Conservation (phyloP, 2,888 invertebrate species). For the Lasioglossum zephyrum region DNA sequence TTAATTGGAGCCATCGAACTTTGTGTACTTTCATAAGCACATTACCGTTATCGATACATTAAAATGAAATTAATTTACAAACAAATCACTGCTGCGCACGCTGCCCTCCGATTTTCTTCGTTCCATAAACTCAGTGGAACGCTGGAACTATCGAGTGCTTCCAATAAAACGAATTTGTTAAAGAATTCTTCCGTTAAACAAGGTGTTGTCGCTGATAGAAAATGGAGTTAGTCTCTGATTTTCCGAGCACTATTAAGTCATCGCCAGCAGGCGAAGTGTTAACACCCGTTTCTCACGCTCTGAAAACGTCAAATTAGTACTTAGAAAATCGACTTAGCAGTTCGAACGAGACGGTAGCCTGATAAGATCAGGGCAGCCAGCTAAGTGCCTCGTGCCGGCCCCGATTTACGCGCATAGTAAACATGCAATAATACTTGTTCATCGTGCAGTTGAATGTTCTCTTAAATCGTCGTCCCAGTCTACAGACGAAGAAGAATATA, state of each 20-base stretch:
- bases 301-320: background rate
- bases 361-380: background rate
- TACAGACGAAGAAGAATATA: background rate
- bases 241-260: background rate
- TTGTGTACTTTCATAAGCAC: background rate
- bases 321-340: background rate
- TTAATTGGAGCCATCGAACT: background rate
- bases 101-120: background rate
- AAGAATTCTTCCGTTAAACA: background rate
- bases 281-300: background rate
- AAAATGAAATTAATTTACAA: background rate
- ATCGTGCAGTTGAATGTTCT: background rate
- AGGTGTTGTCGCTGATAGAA: no score
- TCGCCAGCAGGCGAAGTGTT: background rate
- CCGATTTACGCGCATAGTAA: background rate
- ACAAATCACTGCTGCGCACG: background rate
- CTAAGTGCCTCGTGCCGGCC: constrained; percentile 3
- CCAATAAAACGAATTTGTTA: background rate
- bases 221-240: background rate
- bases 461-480: background rate
- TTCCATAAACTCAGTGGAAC: background rate
- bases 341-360: background rate
- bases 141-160: background rate
- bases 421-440: background rate
- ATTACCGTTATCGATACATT: background rate